Evolutionary conservation across 2,888 invertebrate genomes (phyloP).

Genomic region (Cephus pulcher): DNA sequence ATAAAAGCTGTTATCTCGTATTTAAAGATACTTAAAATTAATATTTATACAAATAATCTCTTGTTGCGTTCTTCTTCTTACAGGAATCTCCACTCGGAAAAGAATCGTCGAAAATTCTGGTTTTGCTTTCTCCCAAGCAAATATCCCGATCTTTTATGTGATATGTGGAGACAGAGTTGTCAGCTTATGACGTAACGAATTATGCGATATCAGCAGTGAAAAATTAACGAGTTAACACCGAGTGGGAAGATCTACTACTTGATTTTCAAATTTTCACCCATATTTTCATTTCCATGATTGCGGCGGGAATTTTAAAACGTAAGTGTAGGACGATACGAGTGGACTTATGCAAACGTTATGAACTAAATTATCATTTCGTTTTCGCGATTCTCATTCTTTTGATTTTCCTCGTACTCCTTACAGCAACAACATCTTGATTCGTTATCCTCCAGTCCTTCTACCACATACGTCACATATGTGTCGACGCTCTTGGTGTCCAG

Average conservation of each 20-base stretch:
- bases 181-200: constrained; percentile 10
- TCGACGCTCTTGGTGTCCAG: constrained; percentile 59
- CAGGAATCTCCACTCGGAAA: neutral
- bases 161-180: neutral
- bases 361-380: constrained; percentile 61
- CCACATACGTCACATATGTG: constrained; percentile 58
- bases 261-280: neutral
- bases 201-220: constrained; percentile 2
- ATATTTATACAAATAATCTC: neutral
- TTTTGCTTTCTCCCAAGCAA: neutral
- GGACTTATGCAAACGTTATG: neutral
- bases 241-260: neutral
- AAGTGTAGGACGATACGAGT: neutral
- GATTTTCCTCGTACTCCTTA: constrained; percentile 60
- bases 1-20: neutral
- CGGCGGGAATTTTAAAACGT: neutral
- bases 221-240: neutral
- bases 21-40: neutral
- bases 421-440: constrained; percentile 52
- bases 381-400: constrained; percentile 61
- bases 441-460: constrained; percentile 49
- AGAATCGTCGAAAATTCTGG: constrained; percentile 11
- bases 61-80: neutral
- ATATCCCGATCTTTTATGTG: neutral
- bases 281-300: neutral